Evolutionary conservation across 2,888 invertebrate species (phyloP).

Genomic region (Cabera pusaria): DNA sequence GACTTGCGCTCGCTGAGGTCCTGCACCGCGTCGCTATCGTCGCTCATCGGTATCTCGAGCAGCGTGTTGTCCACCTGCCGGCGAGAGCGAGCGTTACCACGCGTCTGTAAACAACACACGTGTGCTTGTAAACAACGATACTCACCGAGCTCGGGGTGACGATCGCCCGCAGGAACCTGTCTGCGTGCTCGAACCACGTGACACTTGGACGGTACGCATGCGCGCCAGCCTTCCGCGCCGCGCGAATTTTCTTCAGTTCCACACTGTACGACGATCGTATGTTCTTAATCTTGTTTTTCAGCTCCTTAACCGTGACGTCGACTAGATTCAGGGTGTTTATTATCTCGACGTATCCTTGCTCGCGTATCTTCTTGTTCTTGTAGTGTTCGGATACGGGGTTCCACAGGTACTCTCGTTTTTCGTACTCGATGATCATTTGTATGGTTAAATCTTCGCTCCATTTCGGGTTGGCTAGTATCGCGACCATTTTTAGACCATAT

Average conservation of each 20-base stretch:
- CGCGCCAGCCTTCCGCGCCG: conserved; percentile 79
- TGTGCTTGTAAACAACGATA: conserved; percentile 48
- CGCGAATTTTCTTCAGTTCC: conserved; percentile 81
- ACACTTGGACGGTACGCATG: conserved; percentile 82
- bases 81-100: conserved; percentile 43
- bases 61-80: conserved; percentile 74
- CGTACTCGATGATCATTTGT: conserved; percentile 79
- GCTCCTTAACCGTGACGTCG: conserved; percentile 77
- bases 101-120: conserved; percentile 47
- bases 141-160: conserved; percentile 81
- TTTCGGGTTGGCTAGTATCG: conserved; percentile 77
- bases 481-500: conserved; percentile 75
- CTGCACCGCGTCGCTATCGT: conserved; percentile 76
- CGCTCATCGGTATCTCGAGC: conserved; percentile 72
- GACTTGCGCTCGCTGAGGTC: conserved; percentile 76
- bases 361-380: conserved; percentile 78
- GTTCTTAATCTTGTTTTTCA: conserved; percentile 81
- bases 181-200: conserved; percentile 83
- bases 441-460: conserved; percentile 80
- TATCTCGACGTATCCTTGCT: conserved; percentile 77
- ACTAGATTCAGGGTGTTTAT: conserved; percentile 73
- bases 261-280: conserved; percentile 80
- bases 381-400: conserved; percentile 78
- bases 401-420: conserved; percentile 78
- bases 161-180: conserved; percentile 81